Evolutionary conservation across 92 coral and sea anemone species (phyloP), one percentile per base, ranked within the genome.

Genomic region (Umimayanthus kanabou): DNA sequence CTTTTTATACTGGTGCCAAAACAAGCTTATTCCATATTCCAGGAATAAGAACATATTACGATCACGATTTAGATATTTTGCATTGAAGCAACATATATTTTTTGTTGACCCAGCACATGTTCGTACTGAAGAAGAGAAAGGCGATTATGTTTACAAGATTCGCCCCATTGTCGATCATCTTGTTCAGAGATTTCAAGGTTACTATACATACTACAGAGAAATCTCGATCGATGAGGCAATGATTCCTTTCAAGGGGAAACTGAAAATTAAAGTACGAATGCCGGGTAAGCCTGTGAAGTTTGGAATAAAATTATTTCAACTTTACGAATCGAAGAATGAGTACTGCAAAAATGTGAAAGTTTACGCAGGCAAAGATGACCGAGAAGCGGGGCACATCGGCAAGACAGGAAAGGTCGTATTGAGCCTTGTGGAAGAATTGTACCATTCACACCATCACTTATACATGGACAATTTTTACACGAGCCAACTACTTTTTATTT

Each of bases 381-480:
- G 77, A 39, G 84, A 57, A 22, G 77, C 76, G 90, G 90, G 90
- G 16, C 79, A 84, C n/a, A 84, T 88, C 8, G 85, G 93, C 55
- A 89, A 88, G 65, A 77, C 93, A 30, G 85, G 88, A 43, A 65
- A 79, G 76, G 81, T 91, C 49, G 93, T 88, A 25, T 72, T 88
- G 88, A 91, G 84, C 28, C 77, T 91, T 78, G 82, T 83, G 73
- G 79, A 67, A 76, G 88, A 88, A 69, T 50, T 81, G 88, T 53
- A 87, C 29, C n/a, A 70, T 77, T 88, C 87, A 33, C 53, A 84
- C 57, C 87, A 90, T 67, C 83, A 83, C 74, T 61, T 91, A 15
- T 73, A 88, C 80, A 73, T 91, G 69, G 89, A 69, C 89, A 91
- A 91, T 72, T 91, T 91, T 85, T 88, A 89, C 92, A 88, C 88